Conservation (phyloP, 2,797 vertebrate genomes). For the Hozukius guyotensis region DNA sequence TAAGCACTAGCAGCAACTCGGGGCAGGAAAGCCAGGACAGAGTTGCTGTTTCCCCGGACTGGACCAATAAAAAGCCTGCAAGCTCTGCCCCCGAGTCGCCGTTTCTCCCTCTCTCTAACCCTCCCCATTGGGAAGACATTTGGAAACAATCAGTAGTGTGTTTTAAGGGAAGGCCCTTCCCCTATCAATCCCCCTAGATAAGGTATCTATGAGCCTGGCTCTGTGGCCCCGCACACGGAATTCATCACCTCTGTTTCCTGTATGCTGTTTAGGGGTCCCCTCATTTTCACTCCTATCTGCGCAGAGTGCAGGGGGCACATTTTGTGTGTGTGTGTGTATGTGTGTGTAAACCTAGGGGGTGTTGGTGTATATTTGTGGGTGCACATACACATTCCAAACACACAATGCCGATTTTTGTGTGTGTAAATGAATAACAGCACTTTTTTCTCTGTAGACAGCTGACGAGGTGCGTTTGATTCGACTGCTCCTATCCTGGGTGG, state of each 20-base stretch:
- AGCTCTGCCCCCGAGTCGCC: constrained; percentile 65
- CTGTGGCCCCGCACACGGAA: constrained; percentile 85
- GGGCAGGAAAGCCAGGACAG: constrained; percentile 73
- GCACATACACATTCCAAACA: constrained; percentile 4
- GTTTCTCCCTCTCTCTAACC: constrained; percentile 52
- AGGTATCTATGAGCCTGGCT: constrained; percentile 90
- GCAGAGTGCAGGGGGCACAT: constrained; percentile 58
- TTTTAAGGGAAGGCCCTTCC: constrained; percentile 81
- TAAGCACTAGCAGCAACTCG: constrained; percentile 81
- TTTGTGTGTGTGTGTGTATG: constrained; percentile 26
- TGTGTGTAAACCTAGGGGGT: constrained; percentile 6
- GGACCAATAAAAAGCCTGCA: constrained; percentile 83
- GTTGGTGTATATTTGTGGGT: constrained; percentile 8
- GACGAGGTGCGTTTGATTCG: constrained; percentile 48
- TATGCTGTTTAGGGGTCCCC: constrained; percentile 84
- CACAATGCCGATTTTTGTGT: constrained; percentile 6
- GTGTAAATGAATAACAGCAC: not conserved
- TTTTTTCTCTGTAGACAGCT: constrained; percentile 22
- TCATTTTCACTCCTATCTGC: constrained; percentile 80
- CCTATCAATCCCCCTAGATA: constrained; percentile 86
- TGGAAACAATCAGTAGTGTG: constrained; percentile 96
- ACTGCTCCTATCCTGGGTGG: constrained; percentile 9
- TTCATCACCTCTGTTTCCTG: constrained; percentile 97
- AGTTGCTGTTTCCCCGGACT: constrained; percentile 78
- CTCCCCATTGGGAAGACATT: constrained; percentile 86